Conservation (phyloP, 2,797 vertebrate species). For the Dromococcyx pavoninus region DNA sequence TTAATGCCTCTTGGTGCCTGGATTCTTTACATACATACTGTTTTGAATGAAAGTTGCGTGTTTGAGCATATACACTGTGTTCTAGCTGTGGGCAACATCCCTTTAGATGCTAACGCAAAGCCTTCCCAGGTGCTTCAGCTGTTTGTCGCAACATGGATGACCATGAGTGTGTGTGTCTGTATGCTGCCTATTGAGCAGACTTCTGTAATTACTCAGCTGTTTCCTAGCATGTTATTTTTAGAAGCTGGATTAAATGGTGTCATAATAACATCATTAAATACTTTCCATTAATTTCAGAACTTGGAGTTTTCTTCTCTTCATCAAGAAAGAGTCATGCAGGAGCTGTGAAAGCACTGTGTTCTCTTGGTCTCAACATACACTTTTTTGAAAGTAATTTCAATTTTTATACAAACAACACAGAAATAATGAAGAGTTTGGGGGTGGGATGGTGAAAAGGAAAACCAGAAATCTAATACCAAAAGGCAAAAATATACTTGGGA, state of each 20-base stretch:
- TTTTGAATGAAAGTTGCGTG: constrained; percentile 48
- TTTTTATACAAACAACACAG: background rate
- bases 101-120: constrained; percentile 2
- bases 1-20: background rate
- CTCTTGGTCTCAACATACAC: background rate
- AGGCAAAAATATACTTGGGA: constrained; percentile 28
- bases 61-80: constrained; percentile 14
- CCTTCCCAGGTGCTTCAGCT: constrained; percentile 1
- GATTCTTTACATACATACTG: background rate
- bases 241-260: background rate
- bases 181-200: background rate
- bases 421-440: background rate
- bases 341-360: background rate
- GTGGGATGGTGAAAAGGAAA: background rate
- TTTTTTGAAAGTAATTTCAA: background rate
- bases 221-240: background rate
- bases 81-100: constrained; percentile 29
- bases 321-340: background rate
- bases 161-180: background rate
- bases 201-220: background rate
- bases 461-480: constrained; percentile 10
- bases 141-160: constrained; percentile 22
- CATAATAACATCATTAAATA: background rate
- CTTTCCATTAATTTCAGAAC: background rate
- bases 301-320: background rate